These are phyloP conservation scores for Phylloscopus collybita DNA, from an alignment of 2,797 vertebrate species.

Conservation along the genomic window DNA sequence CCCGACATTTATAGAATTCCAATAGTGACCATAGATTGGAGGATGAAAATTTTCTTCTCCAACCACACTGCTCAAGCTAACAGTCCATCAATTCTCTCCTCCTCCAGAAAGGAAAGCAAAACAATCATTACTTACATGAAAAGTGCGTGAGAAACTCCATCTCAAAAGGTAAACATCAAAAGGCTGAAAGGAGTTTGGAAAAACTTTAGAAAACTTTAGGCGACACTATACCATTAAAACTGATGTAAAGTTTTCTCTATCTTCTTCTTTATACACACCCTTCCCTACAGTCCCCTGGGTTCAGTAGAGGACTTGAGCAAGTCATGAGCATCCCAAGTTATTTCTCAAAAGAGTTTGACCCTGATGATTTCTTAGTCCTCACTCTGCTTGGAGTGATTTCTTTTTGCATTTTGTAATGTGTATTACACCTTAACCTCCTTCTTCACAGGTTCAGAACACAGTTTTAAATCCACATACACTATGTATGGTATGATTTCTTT, in stretches of 20 bases:
- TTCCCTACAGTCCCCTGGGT: not conserved
- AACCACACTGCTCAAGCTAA: too few relatives aligned
- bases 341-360: not conserved
- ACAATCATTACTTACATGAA: too few relatives aligned
- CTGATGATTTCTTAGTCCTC: not conserved
- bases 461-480: not conserved
- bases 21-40: too few relatives aligned
- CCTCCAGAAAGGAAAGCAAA: too few relatives aligned
- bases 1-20: too few relatives aligned
- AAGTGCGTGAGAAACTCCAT: too few relatives aligned
- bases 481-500: not conserved
- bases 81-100: too few relatives aligned
- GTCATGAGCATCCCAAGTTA: not conserved
- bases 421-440: not conserved
- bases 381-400: not conserved
- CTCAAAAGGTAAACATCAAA: too few relatives aligned
- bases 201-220: too few relatives aligned
- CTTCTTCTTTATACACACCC: not conserved
- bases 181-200: too few relatives aligned
- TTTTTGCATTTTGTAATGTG: not conserved
- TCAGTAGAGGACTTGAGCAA: fast-evolving
- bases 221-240: not conserved
- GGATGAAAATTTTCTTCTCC: too few relatives aligned
- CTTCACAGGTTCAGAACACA: not conserved
- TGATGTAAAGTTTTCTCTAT: not conserved